Percentiles rank a stretch among this genome's conserved stretches.
Conservation (phyloP, 2,888 invertebrate species). For the Calameuta idolon region DNA sequence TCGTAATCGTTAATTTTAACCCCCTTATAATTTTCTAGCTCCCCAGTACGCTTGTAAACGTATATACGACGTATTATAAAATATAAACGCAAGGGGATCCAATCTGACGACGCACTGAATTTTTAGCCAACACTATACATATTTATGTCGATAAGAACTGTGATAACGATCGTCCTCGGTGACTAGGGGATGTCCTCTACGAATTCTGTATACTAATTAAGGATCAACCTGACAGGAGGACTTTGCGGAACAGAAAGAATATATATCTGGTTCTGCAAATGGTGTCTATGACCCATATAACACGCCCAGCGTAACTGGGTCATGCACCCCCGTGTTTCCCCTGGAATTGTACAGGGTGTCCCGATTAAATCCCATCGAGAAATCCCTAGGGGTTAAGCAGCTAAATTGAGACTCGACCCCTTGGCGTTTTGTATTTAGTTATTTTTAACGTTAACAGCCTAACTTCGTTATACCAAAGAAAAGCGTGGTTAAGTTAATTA, state of each 20-base stretch:
- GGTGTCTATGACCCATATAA: conserved; percentile 66
- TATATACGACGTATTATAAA: no score
- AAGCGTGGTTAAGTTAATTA: neutral
- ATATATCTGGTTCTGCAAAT: conserved; percentile 33
- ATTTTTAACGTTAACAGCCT: neutral
- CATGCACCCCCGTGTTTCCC: conserved; percentile 59
- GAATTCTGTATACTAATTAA: neutral
- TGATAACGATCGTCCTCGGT: neutral
- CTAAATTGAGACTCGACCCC: neutral
- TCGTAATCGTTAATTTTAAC: neutral
- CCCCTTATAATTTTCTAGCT: no score
- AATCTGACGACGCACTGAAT: neutral
- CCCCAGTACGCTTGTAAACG: no score
- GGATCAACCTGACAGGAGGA: neutral
- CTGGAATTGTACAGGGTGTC: conserved; percentile 64
- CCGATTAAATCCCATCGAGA: conserved; percentile 11
- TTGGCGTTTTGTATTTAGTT: neutral
- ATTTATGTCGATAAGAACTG: neutral
- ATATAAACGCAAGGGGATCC: no score
- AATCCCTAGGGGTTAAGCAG: neutral
- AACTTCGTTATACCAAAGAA: neutral
- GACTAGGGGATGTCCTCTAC: neutral
- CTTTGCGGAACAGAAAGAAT: neutral
- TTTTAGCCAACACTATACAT: neutral
- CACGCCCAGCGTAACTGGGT: conserved; percentile 62